Evolutionary conservation across 2,888 invertebrate species (phyloP).

Genomic region (Eupsilia transversa): DNA sequence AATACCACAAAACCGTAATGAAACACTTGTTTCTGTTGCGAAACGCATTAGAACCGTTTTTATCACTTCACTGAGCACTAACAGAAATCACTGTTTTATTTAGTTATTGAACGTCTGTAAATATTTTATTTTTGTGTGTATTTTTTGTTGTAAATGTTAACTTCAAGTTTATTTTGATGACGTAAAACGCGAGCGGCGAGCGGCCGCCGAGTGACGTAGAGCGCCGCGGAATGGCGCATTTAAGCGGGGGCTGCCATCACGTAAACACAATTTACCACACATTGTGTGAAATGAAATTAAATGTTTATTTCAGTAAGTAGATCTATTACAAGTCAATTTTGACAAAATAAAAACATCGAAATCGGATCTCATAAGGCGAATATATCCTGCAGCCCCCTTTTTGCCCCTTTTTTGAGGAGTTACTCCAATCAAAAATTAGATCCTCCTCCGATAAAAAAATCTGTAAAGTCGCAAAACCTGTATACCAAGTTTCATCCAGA

Average conservation of each 20-base stretch:
- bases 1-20: slow-evolving; percentile 38
- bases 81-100: slow-evolving; percentile 27
- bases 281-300: background rate
- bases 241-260: slow-evolving; percentile 73
- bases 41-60: slow-evolving; percentile 41
- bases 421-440: too few species aligned
- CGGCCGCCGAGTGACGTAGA: slow-evolving; percentile 64
- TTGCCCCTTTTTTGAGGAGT: too few species aligned
- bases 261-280: slow-evolving; percentile 29
- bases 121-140: slow-evolving; percentile 48
- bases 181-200: slow-evolving; percentile 67
- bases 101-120: slow-evolving; percentile 10
- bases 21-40: slow-evolving; percentile 53
- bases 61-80: slow-evolving; percentile 22
- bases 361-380: too few species aligned
- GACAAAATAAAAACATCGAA: background rate
- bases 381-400: too few species aligned
- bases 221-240: slow-evolving; percentile 84
- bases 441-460: too few species aligned
- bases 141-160: slow-evolving; percentile 59
- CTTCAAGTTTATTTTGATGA: slow-evolving; percentile 78
- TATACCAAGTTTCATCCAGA: too few species aligned
- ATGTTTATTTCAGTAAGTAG: background rate
- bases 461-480: too few species aligned
- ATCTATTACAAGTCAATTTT: background rate